Base-by-base conservation (phyloP, 2,888 invertebrate genomes). In the Rhyacophila evoluta region DNA sequence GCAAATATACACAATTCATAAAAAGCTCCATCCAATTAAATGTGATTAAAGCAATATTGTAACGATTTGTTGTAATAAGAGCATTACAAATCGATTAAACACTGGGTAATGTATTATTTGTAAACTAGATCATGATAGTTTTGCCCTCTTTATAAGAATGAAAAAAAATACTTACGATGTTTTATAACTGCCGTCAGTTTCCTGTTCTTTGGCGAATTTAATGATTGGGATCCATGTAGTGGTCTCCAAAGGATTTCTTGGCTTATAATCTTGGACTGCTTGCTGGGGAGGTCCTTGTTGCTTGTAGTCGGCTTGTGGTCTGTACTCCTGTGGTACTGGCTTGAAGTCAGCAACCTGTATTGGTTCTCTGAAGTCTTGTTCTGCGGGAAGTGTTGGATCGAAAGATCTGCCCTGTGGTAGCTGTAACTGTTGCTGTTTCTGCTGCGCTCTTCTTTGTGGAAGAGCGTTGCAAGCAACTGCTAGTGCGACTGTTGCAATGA, bases 181-280 rank as follows among this genome's bases (percentile, higher is more conserved):
- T 87, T 94, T 95, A 86, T 95, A 95, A 85, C 95, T 95, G 84
- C 95, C 95, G 87, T 95, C 95, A 82, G 92, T 93, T 82, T 94
- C 94, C 85, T 95, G 95, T 85, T 95, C 94, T 85, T 95, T 95
- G 85, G 95, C 94, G 86, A 95, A 95, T 83, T 92, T 91, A 81
- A 95, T 91, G 85, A 95, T 95, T 15, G 95, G 95, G 83, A 95
- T 94, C 86, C 89, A 93, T n/a, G 95, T 95, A 80, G 94, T 93
- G 15, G 92, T 91, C 55, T 92, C 91, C 75, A 88, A 83, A 25
- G 86, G 85, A n/a, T 86, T 86, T 84, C 87, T 86, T 75, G 85
- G 85, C 84, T 87, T 86, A 86, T 84, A 88, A 36, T 90, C 88
- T 81, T 88, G 87, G 8, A 74, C 84, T 11, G 67, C 38, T 71